Conservation (phyloP, 92 coral and sea anemone species). For the Scolanthus callimorphus region DNA sequence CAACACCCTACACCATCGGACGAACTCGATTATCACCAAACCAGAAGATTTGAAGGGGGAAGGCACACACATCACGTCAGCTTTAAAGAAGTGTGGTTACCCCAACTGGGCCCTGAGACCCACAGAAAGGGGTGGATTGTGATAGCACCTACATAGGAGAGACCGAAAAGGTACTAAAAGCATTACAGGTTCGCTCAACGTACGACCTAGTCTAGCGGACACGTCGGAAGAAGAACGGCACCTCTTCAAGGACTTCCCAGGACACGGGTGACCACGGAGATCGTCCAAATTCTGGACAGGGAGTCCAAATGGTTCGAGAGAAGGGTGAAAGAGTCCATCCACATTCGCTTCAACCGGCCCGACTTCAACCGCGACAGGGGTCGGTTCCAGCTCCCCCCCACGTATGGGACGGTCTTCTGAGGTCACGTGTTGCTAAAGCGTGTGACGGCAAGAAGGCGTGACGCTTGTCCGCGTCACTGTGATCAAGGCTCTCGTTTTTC, state of each 20-base stretch:
- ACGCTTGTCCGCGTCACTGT: neutral
- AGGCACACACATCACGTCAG: neutral
- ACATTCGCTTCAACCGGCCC: too few species aligned
- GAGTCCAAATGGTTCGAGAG: too few species aligned
- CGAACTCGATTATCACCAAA: neutral
- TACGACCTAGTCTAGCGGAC: slow-evolving; percentile 4
- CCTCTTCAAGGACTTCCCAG: neutral
- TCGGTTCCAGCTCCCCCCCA: neutral
- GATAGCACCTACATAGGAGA: too few species aligned
- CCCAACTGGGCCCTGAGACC: slow-evolving; percentile 16
- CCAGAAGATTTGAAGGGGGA: neutral
- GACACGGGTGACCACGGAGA: slow-evolving; percentile 1
- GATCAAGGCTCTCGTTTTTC: slow-evolving; percentile 5
- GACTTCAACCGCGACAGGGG: too few species aligned
- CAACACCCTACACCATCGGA: neutral
- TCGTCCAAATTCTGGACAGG: neutral
- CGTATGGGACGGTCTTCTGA: slow-evolving; percentile 5
- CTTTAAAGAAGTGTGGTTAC: slow-evolving; percentile 13
- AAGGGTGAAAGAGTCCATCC: too few species aligned
- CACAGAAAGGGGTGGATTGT: too few species aligned
- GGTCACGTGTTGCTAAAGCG: slow-evolving; percentile 8
- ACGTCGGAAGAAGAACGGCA: slow-evolving; percentile 4
- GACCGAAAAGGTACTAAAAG: too few species aligned
- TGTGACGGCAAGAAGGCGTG: neutral
- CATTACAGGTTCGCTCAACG: too few species aligned